These are phyloP conservation scores for Orchesellides sinensis DNA, from an alignment of 2,888 invertebrate genomes.

Conservation along the genomic window DNA sequence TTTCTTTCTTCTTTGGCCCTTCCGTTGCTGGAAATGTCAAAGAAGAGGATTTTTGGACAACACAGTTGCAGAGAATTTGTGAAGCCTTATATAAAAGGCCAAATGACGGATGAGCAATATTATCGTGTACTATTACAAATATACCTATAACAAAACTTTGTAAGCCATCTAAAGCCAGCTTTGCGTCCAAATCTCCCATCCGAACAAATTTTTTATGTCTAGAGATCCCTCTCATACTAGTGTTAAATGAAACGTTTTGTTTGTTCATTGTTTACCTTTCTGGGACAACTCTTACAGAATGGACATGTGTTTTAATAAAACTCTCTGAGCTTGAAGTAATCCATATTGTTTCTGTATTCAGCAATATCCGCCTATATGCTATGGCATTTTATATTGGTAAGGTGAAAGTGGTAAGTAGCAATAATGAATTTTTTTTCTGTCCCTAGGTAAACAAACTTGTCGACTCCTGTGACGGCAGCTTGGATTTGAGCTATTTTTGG, in stretches of 20 bases:
- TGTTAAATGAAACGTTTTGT: slow-evolving; percentile 13
- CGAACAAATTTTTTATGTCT: neutral
- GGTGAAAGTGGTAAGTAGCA: no score
- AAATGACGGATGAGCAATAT: neutral
- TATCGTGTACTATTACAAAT: neutral
- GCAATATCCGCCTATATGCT: no score
- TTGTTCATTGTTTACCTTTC: slow-evolving; percentile 5
- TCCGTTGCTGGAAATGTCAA: slow-evolving; percentile 30
- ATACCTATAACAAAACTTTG: neutral
- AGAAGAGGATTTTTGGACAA: slow-evolving; percentile 10
- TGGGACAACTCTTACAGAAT: neutral
- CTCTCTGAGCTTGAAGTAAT: slow-evolving; percentile 40
- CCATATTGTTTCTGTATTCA: slow-evolving; percentile 18
- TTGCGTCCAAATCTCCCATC: slow-evolving; percentile 13
- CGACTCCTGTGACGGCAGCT: neutral
- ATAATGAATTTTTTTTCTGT: neutral
- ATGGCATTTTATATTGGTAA: no score
- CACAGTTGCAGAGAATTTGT: neutral
- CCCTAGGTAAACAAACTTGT: neutral
- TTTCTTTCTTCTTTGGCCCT: neutral
- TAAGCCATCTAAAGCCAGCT: slow-evolving; percentile 24
- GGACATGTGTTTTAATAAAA: slow-evolving; percentile 26
- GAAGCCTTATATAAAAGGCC: neutral
- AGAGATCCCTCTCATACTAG: slow-evolving; percentile 6
- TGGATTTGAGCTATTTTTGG: neutral